Base-by-base conservation (phyloP, 2,797 vertebrate species). In the Manis crassicaudata region DNA sequence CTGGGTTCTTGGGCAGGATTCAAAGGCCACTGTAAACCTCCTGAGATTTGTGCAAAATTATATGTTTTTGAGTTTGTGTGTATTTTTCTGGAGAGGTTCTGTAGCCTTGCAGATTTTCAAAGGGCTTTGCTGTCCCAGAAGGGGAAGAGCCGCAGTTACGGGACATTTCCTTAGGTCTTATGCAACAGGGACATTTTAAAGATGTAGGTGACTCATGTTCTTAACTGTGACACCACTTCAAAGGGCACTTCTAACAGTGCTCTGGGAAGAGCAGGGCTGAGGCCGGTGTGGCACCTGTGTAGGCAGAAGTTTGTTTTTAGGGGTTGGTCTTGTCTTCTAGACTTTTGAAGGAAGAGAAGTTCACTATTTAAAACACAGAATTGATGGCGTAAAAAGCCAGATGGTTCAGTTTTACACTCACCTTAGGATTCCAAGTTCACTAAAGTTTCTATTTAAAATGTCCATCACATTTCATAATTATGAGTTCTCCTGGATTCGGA, bases 381-480 rank as follows among this genome's bases (percentile, higher is more conserved):
- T 27, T 16, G 21, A 46, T 8, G 16, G 13, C 7, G 11, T n/a
- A 29, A 40, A 37, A 21, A 65, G 17, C 16, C 37, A n/a, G 29
- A 21, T 40, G 65, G 85, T 52, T 73, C 25, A 23, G 32, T 10
- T 82, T 29, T 13, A 14, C 13, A 18, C n/a, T 72, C 11, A 16
- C 10, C 6, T 72, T 73, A 23, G 21, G 29, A 68, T 56, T 52
- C 63, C 32, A 21, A 54, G n/a, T 58, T 32, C n/a, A 7, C 56
- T 72, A 11, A 54, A 58, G 6, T 21, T 89, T 79, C 32, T 54
- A 4, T 16, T 27, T 20, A 62, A 9, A 54, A 16, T 5, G 16
- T 20, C 9, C 6, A 14, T 6, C 25, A 20, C 5, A 0, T 23
- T 16, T 43, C 23, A 4, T 7, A 14, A 4, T 2, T 27, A 1